phyloP scores from a whole-genome alignment of 2,113 vertebrate species.

The Scytalopus superciliaris region DNA sequence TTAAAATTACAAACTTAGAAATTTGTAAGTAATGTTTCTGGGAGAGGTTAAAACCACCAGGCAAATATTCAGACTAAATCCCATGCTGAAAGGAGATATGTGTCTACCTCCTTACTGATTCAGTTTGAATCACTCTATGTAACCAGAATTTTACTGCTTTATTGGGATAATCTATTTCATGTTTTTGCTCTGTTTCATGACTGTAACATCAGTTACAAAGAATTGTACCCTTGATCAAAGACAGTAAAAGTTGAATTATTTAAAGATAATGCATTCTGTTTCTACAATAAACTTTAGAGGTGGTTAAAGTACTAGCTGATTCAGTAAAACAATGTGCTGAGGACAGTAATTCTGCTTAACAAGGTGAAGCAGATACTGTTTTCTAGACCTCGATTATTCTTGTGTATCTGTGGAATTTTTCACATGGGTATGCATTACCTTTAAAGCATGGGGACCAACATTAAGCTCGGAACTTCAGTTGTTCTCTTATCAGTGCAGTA shows the following conservation, averaged over 20 bases:
- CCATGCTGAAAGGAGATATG: neutral
- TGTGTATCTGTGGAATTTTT: neutral
- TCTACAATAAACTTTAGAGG: constrained; percentile 25
- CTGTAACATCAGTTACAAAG: constrained; percentile 5
- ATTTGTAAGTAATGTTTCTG: neutral
- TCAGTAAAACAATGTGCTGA: constrained; percentile 48
- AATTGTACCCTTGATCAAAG: neutral
- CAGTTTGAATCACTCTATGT: neutral
- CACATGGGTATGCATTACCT: neutral
- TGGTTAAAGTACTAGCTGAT: constrained; percentile 40
- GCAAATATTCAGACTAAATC: neutral
- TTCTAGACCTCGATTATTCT: neutral
- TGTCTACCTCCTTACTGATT: neutral
- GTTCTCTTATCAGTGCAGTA: neutral
- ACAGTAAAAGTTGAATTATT: constrained; percentile 30
- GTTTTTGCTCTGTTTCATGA: constrained; percentile 7
- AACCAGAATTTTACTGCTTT: constrained; percentile 29
- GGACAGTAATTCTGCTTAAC: neutral
- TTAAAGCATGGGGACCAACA: neutral
- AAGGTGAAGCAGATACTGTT: neutral
- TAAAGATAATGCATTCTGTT: neutral
- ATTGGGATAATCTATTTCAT: constrained; percentile 50
- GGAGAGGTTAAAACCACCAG: neutral
- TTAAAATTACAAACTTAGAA: neutral
- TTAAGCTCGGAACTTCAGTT: fast-evolving